Percentiles rank a stretch among this genome's conserved stretches.
Evolutionary conservation across 2,113 vertebrate species (phyloP).

Genomic region (Paradoxurus hermaphroditus): DNA sequence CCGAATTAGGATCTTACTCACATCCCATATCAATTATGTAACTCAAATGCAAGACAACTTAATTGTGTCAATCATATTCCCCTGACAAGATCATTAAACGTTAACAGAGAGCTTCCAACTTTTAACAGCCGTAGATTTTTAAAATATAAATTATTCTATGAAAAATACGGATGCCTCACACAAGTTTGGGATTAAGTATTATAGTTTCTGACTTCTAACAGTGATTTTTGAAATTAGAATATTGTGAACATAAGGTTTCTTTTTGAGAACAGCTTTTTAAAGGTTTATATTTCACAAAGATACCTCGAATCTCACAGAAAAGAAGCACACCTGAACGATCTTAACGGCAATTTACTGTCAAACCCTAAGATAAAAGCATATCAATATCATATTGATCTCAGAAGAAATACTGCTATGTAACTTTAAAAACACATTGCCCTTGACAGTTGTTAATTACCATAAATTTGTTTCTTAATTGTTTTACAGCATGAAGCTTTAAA

Average conservation of each 20-base stretch:
- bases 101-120: conserved; percentile 84
- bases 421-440: conserved; percentile 56
- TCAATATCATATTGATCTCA: conserved; percentile 13
- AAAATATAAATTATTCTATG: conserved; percentile 57
- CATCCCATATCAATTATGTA: conserved; percentile 92
- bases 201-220: conserved; percentile 37
- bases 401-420: conserved; percentile 36
- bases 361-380: neutral
- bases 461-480: conserved; percentile 56
- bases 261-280: conserved; percentile 21
- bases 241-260: conserved; percentile 33
- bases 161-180: conserved; percentile 59
- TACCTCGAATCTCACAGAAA: conserved; percentile 64
- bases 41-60: conserved; percentile 90
- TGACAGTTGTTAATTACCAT: neutral
- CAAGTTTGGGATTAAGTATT: conserved; percentile 11
- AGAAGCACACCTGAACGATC: conserved; percentile 53
- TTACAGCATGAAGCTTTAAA: conserved; percentile 53
- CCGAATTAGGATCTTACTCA: conserved; percentile 88
- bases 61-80: conserved; percentile 87
- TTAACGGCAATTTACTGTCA: conserved; percentile 54
- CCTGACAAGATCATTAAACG: conserved; percentile 86
- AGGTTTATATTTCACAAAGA: conserved; percentile 45
- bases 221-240: conserved; percentile 55
- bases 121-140: conserved; percentile 78